Conservation (phyloP, 2,113 vertebrate genomes). For the Poeciliopsis occidentalis region DNA sequence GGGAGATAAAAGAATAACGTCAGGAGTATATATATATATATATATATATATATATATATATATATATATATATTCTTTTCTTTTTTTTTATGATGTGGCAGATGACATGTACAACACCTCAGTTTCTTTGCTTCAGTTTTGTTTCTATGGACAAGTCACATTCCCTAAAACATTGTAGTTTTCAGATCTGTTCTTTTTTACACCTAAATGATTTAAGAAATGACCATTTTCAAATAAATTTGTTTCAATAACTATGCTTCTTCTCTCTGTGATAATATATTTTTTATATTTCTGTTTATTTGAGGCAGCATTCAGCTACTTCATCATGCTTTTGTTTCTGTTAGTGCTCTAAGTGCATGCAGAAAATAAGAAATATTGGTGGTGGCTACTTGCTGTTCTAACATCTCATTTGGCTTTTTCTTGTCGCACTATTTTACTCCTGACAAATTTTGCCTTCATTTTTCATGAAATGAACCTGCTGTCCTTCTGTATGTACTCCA, state of each 20-base stretch:
- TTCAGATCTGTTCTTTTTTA: not conserved
- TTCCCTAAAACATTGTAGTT: not conserved
- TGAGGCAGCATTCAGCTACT: not conserved
- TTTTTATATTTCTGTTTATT: not conserved
- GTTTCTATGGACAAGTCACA: not conserved
- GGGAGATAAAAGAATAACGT: too few relatives aligned
- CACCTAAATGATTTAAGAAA: not conserved
- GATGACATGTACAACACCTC: too few relatives aligned
- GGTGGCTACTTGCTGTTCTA: not conserved
- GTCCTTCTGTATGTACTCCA: slow-evolving; percentile 55
- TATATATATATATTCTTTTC: too few relatives aligned
- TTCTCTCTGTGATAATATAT: not conserved
- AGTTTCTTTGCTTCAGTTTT: not conserved
- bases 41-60: too few relatives aligned
- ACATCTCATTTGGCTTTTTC: not conserved
- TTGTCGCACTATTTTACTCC: slow-evolving; percentile 25
- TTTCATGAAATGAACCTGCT: slow-evolving; percentile 55
- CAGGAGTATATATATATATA: too few relatives aligned
- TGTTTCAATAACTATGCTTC: not conserved
- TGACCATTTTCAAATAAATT: not conserved
- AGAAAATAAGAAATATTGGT: not conserved
- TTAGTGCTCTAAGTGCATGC: not conserved
- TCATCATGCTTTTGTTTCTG: not conserved
- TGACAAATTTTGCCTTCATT: slow-evolving; percentile 48
- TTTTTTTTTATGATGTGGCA: too few relatives aligned